phyloP scores from a whole-genome alignment of 2,888 invertebrate genomes.

The Colletes collaris region DNA sequence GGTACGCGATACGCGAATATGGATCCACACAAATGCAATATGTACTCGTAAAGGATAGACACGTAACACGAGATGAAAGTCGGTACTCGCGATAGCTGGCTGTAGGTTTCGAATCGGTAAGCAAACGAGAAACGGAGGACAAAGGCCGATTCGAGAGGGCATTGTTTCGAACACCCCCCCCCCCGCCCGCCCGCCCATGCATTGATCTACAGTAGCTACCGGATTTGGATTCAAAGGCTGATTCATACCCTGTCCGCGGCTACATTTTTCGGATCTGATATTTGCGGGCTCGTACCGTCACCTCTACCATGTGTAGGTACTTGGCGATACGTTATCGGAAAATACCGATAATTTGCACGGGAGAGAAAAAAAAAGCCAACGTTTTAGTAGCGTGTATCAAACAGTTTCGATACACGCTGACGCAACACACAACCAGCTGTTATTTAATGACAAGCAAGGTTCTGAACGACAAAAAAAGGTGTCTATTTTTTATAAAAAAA shows the following conservation, averaged over 20 bases:
- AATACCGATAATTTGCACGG: background rate
- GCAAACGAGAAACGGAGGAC: slow-evolving; percentile 51
- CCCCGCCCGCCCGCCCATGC: slow-evolving; percentile 26
- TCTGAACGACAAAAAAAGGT: no score
- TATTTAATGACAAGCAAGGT: no score
- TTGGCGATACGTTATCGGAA: background rate
- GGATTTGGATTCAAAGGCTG: slow-evolving; percentile 26
- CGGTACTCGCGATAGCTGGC: slow-evolving; percentile 17
- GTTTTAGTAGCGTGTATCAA: no score
- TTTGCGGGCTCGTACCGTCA: background rate
- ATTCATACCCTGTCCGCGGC: slow-evolving; percentile 15
- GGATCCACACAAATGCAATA: background rate
- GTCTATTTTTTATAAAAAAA: no score
- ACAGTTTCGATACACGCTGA: no score
- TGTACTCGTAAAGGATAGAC: slow-evolving; percentile 16
- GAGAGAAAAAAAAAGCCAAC: no score
- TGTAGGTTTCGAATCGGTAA: slow-evolving; percentile 43
- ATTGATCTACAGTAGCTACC: slow-evolving; percentile 62
- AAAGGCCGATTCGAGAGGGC: slow-evolving; percentile 59
- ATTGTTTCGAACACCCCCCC: slow-evolving; percentile 69
- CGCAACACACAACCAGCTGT: no score
- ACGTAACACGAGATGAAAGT: slow-evolving; percentile 11
- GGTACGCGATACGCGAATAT: slow-evolving; percentile 2
- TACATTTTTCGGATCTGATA: background rate
- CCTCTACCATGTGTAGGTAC: background rate